Base-by-base conservation (phyloP, 2,113 vertebrate species). In the Rhinoderma darwinii region DNA sequence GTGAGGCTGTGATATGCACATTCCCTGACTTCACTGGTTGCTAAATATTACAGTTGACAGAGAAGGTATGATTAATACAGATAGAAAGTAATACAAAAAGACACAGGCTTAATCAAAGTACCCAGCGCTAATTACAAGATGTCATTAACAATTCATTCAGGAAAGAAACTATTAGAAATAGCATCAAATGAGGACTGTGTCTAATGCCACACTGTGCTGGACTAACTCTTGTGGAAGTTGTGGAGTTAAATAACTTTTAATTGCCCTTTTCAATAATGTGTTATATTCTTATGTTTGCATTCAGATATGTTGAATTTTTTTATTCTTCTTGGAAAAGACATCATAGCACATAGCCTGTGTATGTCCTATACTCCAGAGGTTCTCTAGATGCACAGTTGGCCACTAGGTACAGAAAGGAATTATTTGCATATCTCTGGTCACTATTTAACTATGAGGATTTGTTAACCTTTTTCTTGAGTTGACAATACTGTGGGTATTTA, bases 141-240 rank as follows among this genome's bases (percentile, higher is more conserved):
- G 80, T 70, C 61, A 83, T 83, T 83, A 83, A 70, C 63, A 83
- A 83, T 83, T 83, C 63, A 83, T 83, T 63, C 43, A 83, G 61
- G 39, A 43, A 83, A 83, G 12, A 70, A 43, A 35, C 27, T 47
- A 30, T 47, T 43, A 68, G 27, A 82, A 82, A 44, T 50, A 35
- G 35, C 51, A 73, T 51, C 25, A 84, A 75, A 47, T 51, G 70
- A 74, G 59, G 50, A 61, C 39, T 37, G 27, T 47, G 83, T 25
- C 82, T 72, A 70, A 70, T 35, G 27, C n/a, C 35, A 41, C 61
- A 32, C 43, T 47, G 37, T 72, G 32, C 32, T 10, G 18, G 18
- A 22, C 18, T 12, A 25, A 18, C 68, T 39, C 68, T 41, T 25
- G 25, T 72, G 35, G 18, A 25, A 41, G 20, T 39, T 2, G 9